phyloP scores from a whole-genome alignment of 2,113 vertebrate species.

The Lampris incognitus region DNA sequence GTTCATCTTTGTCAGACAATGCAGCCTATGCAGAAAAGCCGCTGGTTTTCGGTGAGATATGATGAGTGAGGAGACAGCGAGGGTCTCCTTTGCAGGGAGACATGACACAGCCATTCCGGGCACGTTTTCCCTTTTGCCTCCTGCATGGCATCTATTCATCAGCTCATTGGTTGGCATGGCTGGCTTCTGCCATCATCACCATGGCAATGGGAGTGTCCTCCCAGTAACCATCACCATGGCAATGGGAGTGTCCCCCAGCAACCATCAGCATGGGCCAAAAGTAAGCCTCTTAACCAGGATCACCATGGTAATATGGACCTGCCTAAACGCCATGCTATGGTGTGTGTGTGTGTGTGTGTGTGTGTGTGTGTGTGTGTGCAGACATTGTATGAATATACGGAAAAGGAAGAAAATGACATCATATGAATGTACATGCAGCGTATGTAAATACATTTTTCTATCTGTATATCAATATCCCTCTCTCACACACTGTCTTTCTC shows the following conservation, averaged over 20 bases:
- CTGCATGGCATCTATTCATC: constrained; percentile 80
- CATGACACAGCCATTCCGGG: constrained; percentile 63
- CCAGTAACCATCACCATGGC: constrained; percentile 80
- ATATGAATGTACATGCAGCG: constrained; percentile 12
- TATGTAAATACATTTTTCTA: too few species aligned
- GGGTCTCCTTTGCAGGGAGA: constrained; percentile 46
- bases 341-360: constrained; percentile 43
- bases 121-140: constrained; percentile 69
- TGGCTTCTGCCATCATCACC: constrained; percentile 79
- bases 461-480: constrained; percentile 24
- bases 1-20: not conserved
- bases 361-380: constrained; percentile 38
- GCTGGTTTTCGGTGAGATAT: constrained; percentile 2
- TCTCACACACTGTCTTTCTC: not conserved
- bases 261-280: constrained; percentile 77
- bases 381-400: not conserved
- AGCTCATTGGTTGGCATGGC: constrained; percentile 80
- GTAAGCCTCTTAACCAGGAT: constrained; percentile 82
- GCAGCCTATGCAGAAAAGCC: not conserved
- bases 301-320: constrained; percentile 76
- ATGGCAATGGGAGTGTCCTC: constrained; percentile 82
- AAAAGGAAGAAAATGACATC: not conserved
- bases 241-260: constrained; percentile 82
- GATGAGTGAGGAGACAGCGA: constrained; percentile 18
- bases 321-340: constrained; percentile 52